Evolutionary conservation across 2,888 invertebrate genomes (phyloP).

Genomic region (Cataglyphis livida): DNA sequence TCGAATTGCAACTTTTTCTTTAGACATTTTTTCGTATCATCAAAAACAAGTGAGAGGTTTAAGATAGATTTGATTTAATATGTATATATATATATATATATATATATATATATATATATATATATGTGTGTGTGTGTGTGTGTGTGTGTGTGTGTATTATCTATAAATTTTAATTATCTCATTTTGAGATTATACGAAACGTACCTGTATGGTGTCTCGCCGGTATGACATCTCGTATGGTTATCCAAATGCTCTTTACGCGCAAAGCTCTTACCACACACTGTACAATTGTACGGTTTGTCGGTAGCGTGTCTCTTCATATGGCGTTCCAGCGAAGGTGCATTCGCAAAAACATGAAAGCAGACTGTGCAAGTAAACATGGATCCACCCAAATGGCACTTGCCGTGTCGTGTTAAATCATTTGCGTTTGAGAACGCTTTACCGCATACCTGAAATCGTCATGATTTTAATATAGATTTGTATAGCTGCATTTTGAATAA

Average conservation of each 20-base stretch:
- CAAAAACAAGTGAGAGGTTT: no score
- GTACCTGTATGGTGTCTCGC: constrained; percentile 92
- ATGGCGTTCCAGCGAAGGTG: constrained; percentile 89
- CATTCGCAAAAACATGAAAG: constrained; percentile 91
- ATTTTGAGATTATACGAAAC: background rate
- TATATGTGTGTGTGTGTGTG: no score
- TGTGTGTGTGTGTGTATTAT: no score
- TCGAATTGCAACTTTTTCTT: no score
- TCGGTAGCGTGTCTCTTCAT: constrained; percentile 94
- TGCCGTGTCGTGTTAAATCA: constrained; percentile 93
- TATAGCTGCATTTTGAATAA: background rate
- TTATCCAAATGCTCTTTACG: constrained; percentile 95
- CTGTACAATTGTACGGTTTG: constrained; percentile 94
- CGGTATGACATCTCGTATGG: constrained; percentile 93
- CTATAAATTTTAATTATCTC: background rate
- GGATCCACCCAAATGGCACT: constrained; percentile 93
- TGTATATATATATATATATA: background rate
- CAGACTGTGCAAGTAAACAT: constrained; percentile 91
- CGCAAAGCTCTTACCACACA: constrained; percentile 95
- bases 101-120: no score
- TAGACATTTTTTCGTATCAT: no score
- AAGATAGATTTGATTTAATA: background rate
- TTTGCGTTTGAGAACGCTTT: constrained; percentile 93
- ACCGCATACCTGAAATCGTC: constrained; percentile 89
- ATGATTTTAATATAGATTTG: background rate